phyloP scores from a whole-genome alignment of 1,140 invertebrate species.

The Drosophila ohnishii region DNA sequence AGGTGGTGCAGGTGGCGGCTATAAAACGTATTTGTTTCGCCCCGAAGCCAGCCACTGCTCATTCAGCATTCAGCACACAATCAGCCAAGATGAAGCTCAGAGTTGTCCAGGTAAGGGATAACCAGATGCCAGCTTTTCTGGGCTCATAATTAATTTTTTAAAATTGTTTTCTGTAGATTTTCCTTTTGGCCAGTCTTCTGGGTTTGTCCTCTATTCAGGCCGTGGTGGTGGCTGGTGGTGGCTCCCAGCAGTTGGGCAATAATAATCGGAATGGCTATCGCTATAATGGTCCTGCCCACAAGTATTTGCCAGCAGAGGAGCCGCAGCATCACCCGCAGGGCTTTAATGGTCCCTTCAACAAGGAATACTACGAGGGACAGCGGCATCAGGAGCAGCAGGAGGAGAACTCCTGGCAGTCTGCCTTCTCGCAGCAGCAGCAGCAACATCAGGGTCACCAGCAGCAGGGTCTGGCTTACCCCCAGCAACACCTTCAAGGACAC shows the following conservation, averaged over 20 bases:
- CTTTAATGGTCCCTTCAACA: conserved; percentile 49
- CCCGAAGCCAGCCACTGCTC: conserved; percentile 30
- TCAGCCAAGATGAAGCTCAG: conserved; percentile 25
- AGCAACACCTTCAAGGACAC: neutral
- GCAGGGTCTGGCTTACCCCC: neutral
- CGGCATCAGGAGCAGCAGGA: conserved; percentile 7
- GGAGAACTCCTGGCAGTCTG: conserved; percentile 4
- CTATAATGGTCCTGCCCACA: conserved; percentile 67
- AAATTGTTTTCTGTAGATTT: neutral
- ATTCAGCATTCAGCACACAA: conserved; percentile 31
- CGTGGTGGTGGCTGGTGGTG: conserved; percentile 27
- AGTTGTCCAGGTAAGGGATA: conserved; percentile 6
- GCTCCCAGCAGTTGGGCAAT: conserved; percentile 23
- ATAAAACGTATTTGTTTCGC: conserved; percentile 38
- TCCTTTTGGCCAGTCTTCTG: conserved; percentile 6
- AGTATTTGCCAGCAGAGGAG: conserved; percentile 57
- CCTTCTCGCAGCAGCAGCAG: neutral
- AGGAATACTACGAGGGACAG: conserved; percentile 37
- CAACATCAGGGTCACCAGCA: neutral
- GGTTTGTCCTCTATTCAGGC: conserved; percentile 24
- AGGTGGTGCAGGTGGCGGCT: conserved; percentile 12
- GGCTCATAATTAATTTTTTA: neutral
- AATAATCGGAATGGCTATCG: conserved; percentile 59
- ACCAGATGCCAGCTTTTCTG: too few relatives aligned
- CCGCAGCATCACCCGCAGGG: conserved; percentile 8